These are phyloP conservation scores for Pterocles burchelli DNA, from an alignment of 2,113 vertebrate genomes.

Conservation along the genomic window DNA sequence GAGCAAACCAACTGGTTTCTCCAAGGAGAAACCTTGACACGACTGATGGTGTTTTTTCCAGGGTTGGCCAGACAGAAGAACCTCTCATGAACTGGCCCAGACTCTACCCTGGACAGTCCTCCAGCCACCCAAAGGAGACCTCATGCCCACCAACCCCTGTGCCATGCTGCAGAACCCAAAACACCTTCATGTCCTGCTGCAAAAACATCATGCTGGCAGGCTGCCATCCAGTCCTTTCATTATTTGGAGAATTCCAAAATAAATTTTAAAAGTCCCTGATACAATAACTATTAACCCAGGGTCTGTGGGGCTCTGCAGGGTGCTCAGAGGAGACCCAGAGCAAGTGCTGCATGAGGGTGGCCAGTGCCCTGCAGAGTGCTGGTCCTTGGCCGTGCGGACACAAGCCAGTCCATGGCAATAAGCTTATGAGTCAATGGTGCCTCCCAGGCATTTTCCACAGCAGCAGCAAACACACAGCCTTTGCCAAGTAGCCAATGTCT, in stretches of 20 bases:
- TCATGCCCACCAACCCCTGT: not conserved
- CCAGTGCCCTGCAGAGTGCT: slow-evolving; percentile 16
- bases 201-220: not conserved
- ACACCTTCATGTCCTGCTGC: not conserved
- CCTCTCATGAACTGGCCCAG: not conserved
- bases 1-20: slow-evolving; percentile 62
- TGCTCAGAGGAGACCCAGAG: not conserved
- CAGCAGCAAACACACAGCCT: not conserved
- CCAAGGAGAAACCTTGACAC: not conserved
- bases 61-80: not conserved
- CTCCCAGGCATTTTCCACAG: slow-evolving; percentile 51
- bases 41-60: not conserved
- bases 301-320: not conserved
- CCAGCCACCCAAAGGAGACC: not conserved
- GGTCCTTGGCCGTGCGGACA: not conserved
- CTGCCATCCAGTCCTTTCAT: not conserved
- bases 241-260: not conserved
- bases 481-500: not conserved
- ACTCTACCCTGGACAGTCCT: not conserved
- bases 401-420: not conserved
- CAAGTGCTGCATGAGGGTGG: not conserved
- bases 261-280: not conserved
- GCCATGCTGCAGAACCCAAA: not conserved
- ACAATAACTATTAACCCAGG: not conserved
- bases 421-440: slow-evolving; percentile 43